Evolutionary conservation across 2,797 vertebrate genomes (phyloP).

Genomic region (Calcarius lapponicus): DNA sequence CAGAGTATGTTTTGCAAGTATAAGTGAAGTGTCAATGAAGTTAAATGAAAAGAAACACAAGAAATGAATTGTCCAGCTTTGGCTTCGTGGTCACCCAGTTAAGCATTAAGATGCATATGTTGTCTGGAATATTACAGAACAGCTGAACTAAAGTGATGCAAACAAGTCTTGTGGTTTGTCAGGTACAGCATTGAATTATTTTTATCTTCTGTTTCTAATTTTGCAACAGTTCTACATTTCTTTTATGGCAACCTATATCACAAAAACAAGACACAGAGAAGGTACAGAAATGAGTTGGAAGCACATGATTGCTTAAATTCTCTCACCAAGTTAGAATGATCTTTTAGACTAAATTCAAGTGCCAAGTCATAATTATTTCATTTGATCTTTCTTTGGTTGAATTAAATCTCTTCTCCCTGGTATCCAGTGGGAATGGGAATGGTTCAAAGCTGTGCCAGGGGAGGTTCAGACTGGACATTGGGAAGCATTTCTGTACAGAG

Average conservation of each 20-base stretch:
- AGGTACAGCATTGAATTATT: neutral
- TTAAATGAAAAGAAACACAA: conserved; percentile 53
- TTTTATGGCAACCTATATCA: neutral
- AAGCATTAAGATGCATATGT: neutral
- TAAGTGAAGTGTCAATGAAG: conserved; percentile 53
- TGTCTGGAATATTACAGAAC: neutral
- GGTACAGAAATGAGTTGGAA: neutral
- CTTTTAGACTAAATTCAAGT: neutral
- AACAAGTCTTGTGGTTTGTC: neutral
- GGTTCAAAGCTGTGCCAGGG: neutral
- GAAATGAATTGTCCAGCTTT: conserved; percentile 20
- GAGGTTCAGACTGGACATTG: neutral
- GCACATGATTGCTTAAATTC: neutral
- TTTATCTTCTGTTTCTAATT: neutral
- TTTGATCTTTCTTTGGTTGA: neutral
- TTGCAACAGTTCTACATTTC: neutral
- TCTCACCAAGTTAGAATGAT: neutral
- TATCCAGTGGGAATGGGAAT: neutral
- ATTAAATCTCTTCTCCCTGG: neutral
- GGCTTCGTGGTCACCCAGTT: neutral
- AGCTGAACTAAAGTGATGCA: neutral
- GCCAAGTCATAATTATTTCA: neutral
- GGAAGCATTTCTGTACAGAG: neutral
- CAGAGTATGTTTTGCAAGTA: conserved; percentile 29
- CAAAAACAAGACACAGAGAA: neutral